Base-by-base conservation (phyloP, 2,113 vertebrate genomes). In the Proterorhinus semilunaris region DNA sequence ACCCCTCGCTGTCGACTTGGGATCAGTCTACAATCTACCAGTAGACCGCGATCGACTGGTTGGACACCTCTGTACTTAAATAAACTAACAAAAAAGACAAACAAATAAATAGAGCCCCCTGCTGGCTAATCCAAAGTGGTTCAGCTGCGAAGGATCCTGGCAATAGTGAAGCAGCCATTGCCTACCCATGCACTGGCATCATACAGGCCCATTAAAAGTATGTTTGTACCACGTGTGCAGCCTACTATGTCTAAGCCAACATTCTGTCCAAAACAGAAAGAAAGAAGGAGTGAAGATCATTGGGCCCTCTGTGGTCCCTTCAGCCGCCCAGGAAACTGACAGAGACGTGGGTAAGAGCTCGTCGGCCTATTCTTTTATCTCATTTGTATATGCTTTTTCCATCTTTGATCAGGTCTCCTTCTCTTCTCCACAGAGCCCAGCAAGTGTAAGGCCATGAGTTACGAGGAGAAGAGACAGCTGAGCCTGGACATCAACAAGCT, bases 401-500 rank as follows among this genome's bases (percentile, higher is more conserved):
- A 36, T 36, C 27, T 36, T 36, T 36, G 27, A 36, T 36, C 27
- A 36, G 27, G 27, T 6, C 11, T 13, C 17, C 43, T n/a, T 8
- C 17, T 21, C 21, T 9, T 63, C 7, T 54, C 68, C 36, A 2
- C 72, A 88, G 88, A 86, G 2, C 1, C 52, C 0, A 94, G 95
- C 5, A 90, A 93, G 46, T 92, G 93, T 74, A 95, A 93, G 16
- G 94, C 95, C 3, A 98, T 98, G 96, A 94, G 95, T 0, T 97
- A 97, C 0, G 96, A 97, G 85, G 96, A 98, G 87, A 98, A 98
- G 77, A 86, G 96, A 0, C 96, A 98, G 80, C 92, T 98, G 70
- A 98, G 96, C 84, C 80, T 98, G 85, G 96, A 98, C 88, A 98
- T 98, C 82, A 98, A 98, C 86, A 96, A 96, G 66, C 86, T 98